Base-by-base conservation (phyloP, 2,888 invertebrate genomes). In the Salpingus planirostris region DNA sequence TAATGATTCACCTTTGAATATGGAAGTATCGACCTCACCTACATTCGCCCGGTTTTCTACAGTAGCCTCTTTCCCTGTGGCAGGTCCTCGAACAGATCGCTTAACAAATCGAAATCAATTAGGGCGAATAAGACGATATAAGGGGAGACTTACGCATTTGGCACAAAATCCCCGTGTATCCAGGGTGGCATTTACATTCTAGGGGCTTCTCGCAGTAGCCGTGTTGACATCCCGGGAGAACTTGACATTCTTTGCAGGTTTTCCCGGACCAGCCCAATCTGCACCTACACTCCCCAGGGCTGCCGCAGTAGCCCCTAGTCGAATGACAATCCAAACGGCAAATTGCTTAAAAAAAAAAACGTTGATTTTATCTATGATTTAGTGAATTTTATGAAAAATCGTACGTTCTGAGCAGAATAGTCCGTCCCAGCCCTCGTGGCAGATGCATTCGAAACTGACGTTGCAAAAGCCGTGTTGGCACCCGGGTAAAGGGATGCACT, bases 231-330 rank as follows among this genome's bases (percentile, higher is more conserved):
- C 91, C 91, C 0, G 93, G 92, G 52, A 92, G 68, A 2, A 84
- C 78, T 56, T 89, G 82, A 61, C 92, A 93, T 42, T 87, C 78
- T 48, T 81, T 78, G 62, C 95, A 95, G 7, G 78, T 80, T 24
- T 77, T 74, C 1, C 93, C 93, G 4, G 84, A 73, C 89, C 90
- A 95, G 31, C 93, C 93, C n/a, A 88, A 65, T 25, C 86, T 77
- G 61, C 93, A 93, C 49, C 86, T 66, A 66, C 92, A 92, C 59
- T 91, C 90, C 27, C 83, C 83, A 0, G 92, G 92, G 18, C 71
- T 66, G 55, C 86, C 84, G 60, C 92, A 92, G 65, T 81, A 89
- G 2, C 92, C 92, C 38, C 90, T 74, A 2, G 82, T 82, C 14
- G 77, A 67, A 63, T 90, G 84, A 61, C 91, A 92, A 50, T 89